Evolutionary conservation across 2,888 invertebrate genomes (phyloP).

Genomic region (Seira musarum): DNA sequence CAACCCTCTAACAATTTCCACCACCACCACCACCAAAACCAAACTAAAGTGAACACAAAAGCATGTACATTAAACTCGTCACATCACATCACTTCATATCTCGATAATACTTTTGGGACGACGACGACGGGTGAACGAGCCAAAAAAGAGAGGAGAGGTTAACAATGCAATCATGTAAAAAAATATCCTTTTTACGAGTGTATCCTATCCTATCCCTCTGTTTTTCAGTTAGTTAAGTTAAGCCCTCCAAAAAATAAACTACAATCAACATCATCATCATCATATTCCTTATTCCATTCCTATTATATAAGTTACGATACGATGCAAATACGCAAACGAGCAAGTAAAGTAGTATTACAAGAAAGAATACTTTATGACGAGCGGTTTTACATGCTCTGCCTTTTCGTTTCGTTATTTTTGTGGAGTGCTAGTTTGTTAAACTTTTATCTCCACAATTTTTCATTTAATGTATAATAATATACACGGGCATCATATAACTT

Average conservation of each 20-base stretch:
- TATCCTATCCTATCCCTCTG: neutral
- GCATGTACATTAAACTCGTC: slow-evolving; percentile 21
- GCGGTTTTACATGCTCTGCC: neutral
- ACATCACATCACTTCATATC: too few relatives aligned
- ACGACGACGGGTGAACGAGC: slow-evolving; percentile 16
- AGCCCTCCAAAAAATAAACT: neutral
- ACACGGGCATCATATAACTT: too few relatives aligned
- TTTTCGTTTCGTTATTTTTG: neutral
- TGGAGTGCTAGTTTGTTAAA: neutral
- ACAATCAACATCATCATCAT: too few relatives aligned
- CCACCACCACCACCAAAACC: slow-evolving; percentile 28
- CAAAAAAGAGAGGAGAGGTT: neutral
- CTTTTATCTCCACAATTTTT: neutral
- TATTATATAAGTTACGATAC: too few relatives aligned
- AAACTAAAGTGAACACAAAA: neutral
- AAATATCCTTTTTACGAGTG: neutral
- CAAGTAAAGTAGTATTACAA: too few relatives aligned
- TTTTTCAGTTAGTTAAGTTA: neutral
- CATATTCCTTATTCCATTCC: too few relatives aligned
- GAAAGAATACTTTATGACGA: neutral
- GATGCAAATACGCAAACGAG: too few relatives aligned
- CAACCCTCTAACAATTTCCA: slow-evolving; percentile 39
- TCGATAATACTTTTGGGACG: neutral
- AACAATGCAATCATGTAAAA: slow-evolving; percentile 1
- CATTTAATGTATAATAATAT: too few relatives aligned